Base-by-base conservation (phyloP, 92 coral and sea anemone genomes). In the Porites evermanni region DNA sequence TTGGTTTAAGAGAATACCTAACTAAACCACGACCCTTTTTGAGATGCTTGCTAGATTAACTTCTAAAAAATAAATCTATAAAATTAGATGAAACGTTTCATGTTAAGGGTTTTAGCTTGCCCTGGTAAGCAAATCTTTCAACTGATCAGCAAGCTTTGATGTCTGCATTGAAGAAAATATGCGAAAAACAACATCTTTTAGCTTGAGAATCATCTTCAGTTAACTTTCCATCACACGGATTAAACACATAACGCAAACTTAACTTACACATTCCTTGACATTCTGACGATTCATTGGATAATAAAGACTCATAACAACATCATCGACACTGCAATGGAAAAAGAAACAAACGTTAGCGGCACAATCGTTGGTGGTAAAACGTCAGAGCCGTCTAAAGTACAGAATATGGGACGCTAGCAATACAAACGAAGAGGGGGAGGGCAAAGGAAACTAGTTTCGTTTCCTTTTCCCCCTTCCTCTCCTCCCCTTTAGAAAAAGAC, bases 251-350 rank as follows among this genome's bases (percentile, higher is more conserved):
- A 13, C 8, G 17, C 5, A 58, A 29, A 12, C 8, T 59, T 7
- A 16, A 91, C 97, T 87, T 89, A 94, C 97, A 70, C 91, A 83
- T 73, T 87, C 93, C 2, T 73, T 69, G 8, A 88, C 87, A 87
- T 68, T 89, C 4, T 82, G 79, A 26, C 84, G 91, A 63, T 90
- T 86, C 84, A 94, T 77, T 1, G 98, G 94, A 17, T 93, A 88
- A 83, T 96, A 96, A 26, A 96, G 71, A 78, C 93, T 79, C 79
- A 86, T 84, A 14, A 96, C 86, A 8, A 96, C 71, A 58, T 96
- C 97, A 75, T 96, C 98, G 77, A 96, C 98, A 74, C 98, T 96
- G 89, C 64, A 78, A 87, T 44, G 29, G 29, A 72, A 66, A 19
- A 69, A 26, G 52, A 69, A 67, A 24, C 32, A 38, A 38, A 38